Base-by-base conservation (phyloP, 2,888 invertebrate genomes). In the Synanthedon tipuliformis region DNA sequence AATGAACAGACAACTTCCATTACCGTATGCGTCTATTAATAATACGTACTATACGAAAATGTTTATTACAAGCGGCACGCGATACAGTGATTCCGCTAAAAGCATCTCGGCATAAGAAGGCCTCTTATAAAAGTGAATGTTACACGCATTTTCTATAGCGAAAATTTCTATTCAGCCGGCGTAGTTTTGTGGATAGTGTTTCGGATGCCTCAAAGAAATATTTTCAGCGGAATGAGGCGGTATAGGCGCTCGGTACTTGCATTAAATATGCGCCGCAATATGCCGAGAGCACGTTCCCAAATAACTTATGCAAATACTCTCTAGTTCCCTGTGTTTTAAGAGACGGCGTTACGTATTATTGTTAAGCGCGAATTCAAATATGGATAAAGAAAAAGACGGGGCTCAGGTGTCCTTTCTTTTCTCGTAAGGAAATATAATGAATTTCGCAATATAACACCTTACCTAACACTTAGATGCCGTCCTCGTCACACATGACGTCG, bases 61-160 rank as follows among this genome's bases (percentile, higher is more conserved):
- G 69, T 70, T 75, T 76, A 79, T 76, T 69, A 70, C 67, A 59
- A 57, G 53, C 16, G 56, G 64, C 83, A 83, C 79, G 81, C 84
- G 66, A 83, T 78, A 72, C 69, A 72, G 79, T 75, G 79, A 82
- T 83, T 82, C 70, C 58, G 69, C 78, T 81, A 81, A 82, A 82
- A 83, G 80, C 79, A 75, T 79, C 75, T 66, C 62, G 52, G 59
- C 59, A 64, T 63, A 65, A 61, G 65, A 65, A 65, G 60, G 64
- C 61, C 63, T 70, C 70, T 68, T 67, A 68, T 61, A 61, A 61
- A 64, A 56, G 55, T 53, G 55, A 56, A 58, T 60, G 56, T 63
- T 64, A 65, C 68, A 72, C 69, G 67, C 69, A 62, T 70, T 72
- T 71, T 71, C 68, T 67, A 69, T 69, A 66, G 55, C 63, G 60